Conservation (phyloP, 2,797 vertebrate genomes). For the Yasuhikotakia modesta region DNA sequence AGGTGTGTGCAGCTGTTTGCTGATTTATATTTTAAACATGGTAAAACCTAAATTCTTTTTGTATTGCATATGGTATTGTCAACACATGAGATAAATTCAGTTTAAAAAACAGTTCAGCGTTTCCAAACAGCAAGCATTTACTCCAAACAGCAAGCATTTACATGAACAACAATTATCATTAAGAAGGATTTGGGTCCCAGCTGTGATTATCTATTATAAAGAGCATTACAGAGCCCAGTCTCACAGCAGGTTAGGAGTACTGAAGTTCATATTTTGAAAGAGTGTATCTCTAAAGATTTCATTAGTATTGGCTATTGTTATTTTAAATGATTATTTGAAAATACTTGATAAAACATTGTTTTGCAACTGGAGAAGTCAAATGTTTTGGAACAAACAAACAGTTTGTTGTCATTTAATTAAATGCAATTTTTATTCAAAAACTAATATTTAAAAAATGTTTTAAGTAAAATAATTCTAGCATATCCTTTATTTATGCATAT, state of each 20-base stretch:
- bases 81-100: background rate
- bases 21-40: background rate
- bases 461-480: background rate
- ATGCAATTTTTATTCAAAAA: background rate
- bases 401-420: background rate
- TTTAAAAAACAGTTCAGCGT: constrained; percentile 1
- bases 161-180: constrained; percentile 6
- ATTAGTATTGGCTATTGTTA: background rate
- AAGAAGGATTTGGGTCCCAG: background rate
- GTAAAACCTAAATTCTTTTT: background rate
- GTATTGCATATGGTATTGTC: background rate
- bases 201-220: constrained; percentile 8
- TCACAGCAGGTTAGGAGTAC: background rate
- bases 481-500: no score
- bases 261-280: background rate
- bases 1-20: background rate
- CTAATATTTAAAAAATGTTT: no score
- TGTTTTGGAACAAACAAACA: background rate
- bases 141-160: background rate
- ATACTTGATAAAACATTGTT: background rate
- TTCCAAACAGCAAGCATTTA: background rate
- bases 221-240: background rate
- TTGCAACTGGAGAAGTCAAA: background rate
- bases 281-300: background rate
- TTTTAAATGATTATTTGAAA: background rate